These are phyloP conservation scores for Diplodus puntazzo DNA, from an alignment of 2,797 vertebrate species.

Conservation along the genomic window DNA sequence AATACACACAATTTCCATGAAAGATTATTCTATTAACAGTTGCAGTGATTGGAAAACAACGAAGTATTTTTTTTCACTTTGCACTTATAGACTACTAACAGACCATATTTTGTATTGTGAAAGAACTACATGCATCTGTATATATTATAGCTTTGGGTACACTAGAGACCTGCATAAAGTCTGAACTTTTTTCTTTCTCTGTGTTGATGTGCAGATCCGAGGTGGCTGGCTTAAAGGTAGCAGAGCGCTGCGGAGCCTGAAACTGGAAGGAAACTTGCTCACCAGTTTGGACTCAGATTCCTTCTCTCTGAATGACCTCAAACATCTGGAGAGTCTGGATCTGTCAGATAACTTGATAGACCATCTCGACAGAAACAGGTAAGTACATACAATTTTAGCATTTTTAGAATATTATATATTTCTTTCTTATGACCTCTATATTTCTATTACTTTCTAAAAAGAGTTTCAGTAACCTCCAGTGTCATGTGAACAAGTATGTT, in stretches of 20 bases:
- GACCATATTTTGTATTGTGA: neutral
- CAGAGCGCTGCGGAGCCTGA: conserved; percentile 78
- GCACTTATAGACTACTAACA: neutral
- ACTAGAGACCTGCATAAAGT: neutral
- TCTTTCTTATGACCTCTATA: neutral
- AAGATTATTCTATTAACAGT: too few relatives aligned
- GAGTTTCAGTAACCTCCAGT: neutral
- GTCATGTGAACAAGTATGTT: neutral
- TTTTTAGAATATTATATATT: neutral
- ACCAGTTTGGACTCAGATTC: conserved; percentile 78
- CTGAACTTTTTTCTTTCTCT: neutral
- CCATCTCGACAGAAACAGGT: conserved; percentile 79
- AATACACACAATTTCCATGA: neutral
- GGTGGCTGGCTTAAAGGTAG: conserved; percentile 83
- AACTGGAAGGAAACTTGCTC: conserved; percentile 87
- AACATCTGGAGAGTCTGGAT: conserved; percentile 84
- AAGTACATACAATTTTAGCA: neutral
- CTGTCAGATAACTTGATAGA: conserved; percentile 87
- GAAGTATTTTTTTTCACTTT: too few relatives aligned
- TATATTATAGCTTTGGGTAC: neutral
- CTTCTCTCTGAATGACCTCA: conserved; percentile 77
- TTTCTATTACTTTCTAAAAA: too few relatives aligned
- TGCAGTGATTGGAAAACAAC: too few relatives aligned
- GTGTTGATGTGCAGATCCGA: conserved; percentile 64
- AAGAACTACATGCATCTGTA: neutral